phyloP scores from a whole-genome alignment of 2,888 invertebrate species.

The Ryuthela nishihirai region DNA sequence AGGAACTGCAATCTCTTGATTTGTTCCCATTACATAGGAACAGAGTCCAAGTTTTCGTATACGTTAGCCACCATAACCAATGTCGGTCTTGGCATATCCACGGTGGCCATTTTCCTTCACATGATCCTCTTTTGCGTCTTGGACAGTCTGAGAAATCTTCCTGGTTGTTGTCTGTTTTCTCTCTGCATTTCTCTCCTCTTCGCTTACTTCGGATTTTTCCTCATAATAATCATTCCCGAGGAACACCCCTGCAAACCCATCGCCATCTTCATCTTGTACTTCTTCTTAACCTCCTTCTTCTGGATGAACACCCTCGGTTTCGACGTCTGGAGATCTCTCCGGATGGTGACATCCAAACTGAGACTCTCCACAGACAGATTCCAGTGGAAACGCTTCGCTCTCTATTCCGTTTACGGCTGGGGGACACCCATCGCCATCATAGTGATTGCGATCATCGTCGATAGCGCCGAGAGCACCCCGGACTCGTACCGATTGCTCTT shows the following conservation, averaged over 20 bases:
- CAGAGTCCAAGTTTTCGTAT: too few relatives aligned
- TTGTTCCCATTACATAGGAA: conserved; percentile 1
- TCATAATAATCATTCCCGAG: background rate
- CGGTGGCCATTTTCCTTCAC: conserved; percentile 53
- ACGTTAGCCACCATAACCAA: background rate
- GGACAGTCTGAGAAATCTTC: conserved; percentile 51
- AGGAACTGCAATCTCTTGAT: background rate
- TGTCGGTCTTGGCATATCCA: conserved; percentile 45
- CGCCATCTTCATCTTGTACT: conserved; percentile 37
- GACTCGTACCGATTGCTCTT: conserved; percentile 51
- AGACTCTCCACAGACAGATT: conserved; percentile 51
- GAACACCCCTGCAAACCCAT: conserved; percentile 39
- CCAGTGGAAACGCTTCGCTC: conserved; percentile 50
- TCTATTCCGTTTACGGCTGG: conserved; percentile 55
- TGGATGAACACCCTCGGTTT: conserved; percentile 36
- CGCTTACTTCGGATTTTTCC: conserved; percentile 41
- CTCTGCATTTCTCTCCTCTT: conserved; percentile 45
- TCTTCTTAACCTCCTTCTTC: conserved; percentile 22
- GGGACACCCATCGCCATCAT: conserved; percentile 50
- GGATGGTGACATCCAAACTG: conserved; percentile 53
- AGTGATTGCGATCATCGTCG: conserved; percentile 48
- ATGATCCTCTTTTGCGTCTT: conserved; percentile 54
- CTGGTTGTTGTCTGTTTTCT: conserved; percentile 46
- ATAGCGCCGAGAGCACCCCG: conserved; percentile 42
- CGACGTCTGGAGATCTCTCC: conserved; percentile 52